Evolutionary conservation across 2,888 invertebrate species (phyloP).

Genomic region (Mesorhabditis spiculigera): DNA sequence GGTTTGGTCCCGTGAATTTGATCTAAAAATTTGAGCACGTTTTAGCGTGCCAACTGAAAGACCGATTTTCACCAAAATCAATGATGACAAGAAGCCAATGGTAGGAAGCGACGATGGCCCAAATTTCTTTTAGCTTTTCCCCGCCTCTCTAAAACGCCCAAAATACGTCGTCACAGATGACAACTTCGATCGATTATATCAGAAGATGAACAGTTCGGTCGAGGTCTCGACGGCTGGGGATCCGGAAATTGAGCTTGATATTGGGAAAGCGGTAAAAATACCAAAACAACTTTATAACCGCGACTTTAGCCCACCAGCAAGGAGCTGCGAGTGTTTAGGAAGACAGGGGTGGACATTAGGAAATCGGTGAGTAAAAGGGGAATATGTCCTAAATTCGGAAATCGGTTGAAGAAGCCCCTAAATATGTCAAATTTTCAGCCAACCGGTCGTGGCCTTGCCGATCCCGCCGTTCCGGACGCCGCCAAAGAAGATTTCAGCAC

Average conservation of each 20-base stretch:
- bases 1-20: background rate
- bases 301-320: no score
- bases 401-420: no score
- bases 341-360: background rate
- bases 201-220: background rate
- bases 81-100: no score
- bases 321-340: no score
- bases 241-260: background rate
- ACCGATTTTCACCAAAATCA: no score
- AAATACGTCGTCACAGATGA: slow-evolving; percentile 4
- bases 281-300: no score
- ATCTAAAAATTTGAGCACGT: background rate
- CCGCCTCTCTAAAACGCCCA: background rate
- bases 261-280: background rate
- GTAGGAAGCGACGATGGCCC: background rate
- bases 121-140: background rate
- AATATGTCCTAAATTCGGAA: no score
- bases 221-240: background rate
- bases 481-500: background rate
- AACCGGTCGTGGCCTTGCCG: background rate
- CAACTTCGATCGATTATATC: slow-evolving; percentile 1
- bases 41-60: background rate
- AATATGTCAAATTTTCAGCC: background rate
- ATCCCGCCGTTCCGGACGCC: background rate
- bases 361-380: no score